phyloP scores from a whole-genome alignment of 2,113 vertebrate species.

The Calypte anna region DNA sequence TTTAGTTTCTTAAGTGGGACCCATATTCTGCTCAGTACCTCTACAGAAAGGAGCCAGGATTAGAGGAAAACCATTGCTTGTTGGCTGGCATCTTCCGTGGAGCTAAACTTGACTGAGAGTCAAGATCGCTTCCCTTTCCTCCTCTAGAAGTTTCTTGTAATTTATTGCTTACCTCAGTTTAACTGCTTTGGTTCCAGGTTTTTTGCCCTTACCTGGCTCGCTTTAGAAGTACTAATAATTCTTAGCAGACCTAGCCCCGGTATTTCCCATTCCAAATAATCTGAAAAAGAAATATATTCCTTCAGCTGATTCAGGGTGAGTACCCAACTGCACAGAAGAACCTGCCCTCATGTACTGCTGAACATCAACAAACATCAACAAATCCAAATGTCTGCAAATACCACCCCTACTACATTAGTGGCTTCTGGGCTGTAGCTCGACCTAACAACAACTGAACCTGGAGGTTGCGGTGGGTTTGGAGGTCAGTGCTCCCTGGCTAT shows the following conservation, averaged over 20 bases:
- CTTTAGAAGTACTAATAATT: not conserved
- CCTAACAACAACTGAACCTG: not conserved
- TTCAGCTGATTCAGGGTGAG: not conserved
- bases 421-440: not conserved
- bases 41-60: not conserved
- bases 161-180: not conserved
- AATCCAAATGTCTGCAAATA: not conserved
- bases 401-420: rapidly evolving
- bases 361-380: rapidly evolving
- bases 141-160: not conserved
- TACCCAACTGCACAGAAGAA: not conserved
- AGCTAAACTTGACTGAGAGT: not conserved
- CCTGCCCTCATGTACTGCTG: not conserved
- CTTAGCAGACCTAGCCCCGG: not conserved
- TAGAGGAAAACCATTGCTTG: not conserved
- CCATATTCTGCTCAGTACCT: not conserved
- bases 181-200: not conserved
- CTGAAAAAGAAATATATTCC: not conserved
- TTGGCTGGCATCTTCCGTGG: not conserved
- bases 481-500: not conserved
- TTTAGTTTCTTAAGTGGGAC: not conserved
- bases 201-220: not conserved
- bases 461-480: not conserved
- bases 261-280: not conserved
- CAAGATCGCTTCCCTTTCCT: not conserved